These are phyloP conservation scores for Laupala kohalensis DNA, from an alignment of 1,140 invertebrate genomes.

Conservation along the genomic window DNA sequence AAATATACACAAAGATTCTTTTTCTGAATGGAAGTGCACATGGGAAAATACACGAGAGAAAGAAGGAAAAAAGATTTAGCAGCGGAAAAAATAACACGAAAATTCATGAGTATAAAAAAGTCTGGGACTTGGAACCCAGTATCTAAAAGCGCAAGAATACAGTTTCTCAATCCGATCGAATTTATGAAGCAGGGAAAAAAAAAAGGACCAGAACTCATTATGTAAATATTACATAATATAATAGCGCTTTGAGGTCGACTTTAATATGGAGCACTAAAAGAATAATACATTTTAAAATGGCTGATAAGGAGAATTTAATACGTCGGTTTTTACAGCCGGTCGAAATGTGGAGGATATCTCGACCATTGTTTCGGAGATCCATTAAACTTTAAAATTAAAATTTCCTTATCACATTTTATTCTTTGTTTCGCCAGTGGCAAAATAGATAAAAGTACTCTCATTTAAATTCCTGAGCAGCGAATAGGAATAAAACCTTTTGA, in stretches of 20 bases:
- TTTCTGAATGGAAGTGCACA: too few species aligned
- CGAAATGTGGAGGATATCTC: not conserved
- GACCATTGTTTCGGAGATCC: not conserved
- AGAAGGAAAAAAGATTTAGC: too few species aligned
- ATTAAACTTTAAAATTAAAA: not conserved
- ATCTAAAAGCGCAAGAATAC: too few species aligned
- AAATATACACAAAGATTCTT: too few species aligned
- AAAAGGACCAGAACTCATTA: not conserved
- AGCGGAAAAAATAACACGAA: too few species aligned
- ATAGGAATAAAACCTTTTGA: too few species aligned
- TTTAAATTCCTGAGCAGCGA: too few species aligned
- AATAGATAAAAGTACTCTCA: not conserved
- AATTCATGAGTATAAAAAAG: too few species aligned
- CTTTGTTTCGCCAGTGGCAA: not conserved
- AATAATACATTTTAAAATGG: not conserved
- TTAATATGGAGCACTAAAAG: not conserved
- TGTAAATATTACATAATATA: not conserved
- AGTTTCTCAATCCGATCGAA: too few species aligned
- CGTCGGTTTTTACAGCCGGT: not conserved
- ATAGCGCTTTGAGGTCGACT: not conserved
- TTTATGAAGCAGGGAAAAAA: too few species aligned
- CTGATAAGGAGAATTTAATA: not conserved
- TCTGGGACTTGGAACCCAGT: too few species aligned
- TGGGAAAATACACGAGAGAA: too few species aligned
- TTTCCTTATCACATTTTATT: not conserved